Evolutionary conservation across 2,888 invertebrate genomes (phyloP).

Genomic region (Ophraella communa): DNA sequence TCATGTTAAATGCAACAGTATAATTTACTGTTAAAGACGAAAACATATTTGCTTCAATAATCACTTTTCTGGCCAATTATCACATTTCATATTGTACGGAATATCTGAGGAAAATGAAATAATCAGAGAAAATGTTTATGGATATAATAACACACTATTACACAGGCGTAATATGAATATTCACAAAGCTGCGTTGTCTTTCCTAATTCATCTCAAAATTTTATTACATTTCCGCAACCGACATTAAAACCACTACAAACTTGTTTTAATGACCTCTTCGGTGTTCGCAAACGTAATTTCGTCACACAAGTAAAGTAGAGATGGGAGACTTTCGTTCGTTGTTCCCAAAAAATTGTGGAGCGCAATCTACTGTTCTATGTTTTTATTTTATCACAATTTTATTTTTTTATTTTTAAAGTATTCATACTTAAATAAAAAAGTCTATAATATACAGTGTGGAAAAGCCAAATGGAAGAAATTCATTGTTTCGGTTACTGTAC

Average conservation of each 20-base stretch:
- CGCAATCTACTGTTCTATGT: too few relatives aligned
- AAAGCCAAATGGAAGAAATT: too few relatives aligned
- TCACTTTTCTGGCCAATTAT: not conserved
- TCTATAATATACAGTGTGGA: too few relatives aligned
- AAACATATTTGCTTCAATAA: not conserved
- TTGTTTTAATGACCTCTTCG: slow-evolving; percentile 14
- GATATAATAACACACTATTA: not conserved
- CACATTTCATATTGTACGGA: not conserved
- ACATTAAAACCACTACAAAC: slow-evolving; percentile 22
- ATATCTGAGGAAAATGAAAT: not conserved
- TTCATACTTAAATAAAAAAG: too few relatives aligned
- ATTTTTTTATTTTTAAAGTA: too few relatives aligned
- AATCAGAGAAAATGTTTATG: slow-evolving; percentile 1
- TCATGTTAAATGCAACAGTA: too few relatives aligned
- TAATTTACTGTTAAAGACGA: not conserved
- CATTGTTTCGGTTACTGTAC: too few relatives aligned
- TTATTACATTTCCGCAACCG: slow-evolving; percentile 10
- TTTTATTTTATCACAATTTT: too few relatives aligned
- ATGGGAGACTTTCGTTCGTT: slow-evolving; percentile 9
- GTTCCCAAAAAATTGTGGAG: too few relatives aligned
- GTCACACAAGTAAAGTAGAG: slow-evolving; percentile 20
- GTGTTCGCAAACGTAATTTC: slow-evolving; percentile 18
- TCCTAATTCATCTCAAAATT: slow-evolving; percentile 21
- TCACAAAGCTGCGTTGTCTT: not conserved
- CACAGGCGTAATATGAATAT: slow-evolving; percentile 7